A percentile compares a stretch with the other conserved stretches of the same genome.
Evolutionary conservation across 2,113 vertebrate genomes (phyloP).

Genomic region (Hydropotes inermis): DNA sequence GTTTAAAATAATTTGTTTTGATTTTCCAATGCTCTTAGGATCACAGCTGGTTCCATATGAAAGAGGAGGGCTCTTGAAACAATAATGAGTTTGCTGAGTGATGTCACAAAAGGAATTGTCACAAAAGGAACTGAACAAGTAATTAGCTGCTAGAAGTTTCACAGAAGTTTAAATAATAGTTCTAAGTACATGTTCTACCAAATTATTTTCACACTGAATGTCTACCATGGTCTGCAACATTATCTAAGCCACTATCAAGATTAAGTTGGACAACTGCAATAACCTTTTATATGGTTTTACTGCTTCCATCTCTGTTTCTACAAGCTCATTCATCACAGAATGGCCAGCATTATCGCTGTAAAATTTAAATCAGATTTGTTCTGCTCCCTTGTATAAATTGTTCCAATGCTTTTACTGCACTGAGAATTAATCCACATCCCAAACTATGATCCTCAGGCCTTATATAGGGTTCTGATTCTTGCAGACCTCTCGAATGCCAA

Average conservation of each 20-base stretch:
- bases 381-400: neutral
- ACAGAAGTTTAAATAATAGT: neutral
- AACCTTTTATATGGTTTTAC: neutral
- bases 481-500: neutral
- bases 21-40: neutral
- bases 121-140: neutral
- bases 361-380: neutral
- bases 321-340: neutral
- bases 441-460: neutral
- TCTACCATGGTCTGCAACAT: neutral
- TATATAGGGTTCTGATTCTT: neutral
- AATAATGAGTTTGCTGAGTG: neutral
- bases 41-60: neutral
- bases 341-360: neutral
- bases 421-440: neutral
- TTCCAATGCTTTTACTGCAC: neutral
- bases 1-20: conserved; percentile 10
- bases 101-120: neutral
- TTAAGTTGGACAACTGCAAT: neutral
- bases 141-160: neutral
- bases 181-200: neutral
- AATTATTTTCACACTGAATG: neutral
- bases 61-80: neutral
- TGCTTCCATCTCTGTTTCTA: neutral
- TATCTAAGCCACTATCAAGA: neutral